Evolutionary conservation across 2,888 invertebrate genomes (phyloP).

Genomic region (Drosophila sordidula): DNA sequence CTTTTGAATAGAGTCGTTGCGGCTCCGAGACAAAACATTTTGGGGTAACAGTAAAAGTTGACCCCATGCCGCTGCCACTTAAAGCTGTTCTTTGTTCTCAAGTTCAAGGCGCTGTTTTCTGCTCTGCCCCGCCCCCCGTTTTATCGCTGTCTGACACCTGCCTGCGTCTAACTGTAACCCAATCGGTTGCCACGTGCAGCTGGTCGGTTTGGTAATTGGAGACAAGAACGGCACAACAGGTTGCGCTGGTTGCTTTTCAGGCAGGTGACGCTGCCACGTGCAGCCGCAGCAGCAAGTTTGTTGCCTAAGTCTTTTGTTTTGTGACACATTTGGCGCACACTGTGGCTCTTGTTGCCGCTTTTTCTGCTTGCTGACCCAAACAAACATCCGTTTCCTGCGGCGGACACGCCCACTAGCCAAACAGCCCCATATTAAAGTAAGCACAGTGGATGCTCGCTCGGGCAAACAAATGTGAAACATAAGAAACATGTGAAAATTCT

Average conservation of each 20-base stretch:
- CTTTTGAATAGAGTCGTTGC: conserved; percentile 18
- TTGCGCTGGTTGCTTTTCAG: conserved; percentile 25
- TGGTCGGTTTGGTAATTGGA: conserved; percentile 51
- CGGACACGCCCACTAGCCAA: conserved; percentile 42
- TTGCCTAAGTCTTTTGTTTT: conserved; percentile 69
- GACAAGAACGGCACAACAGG: conserved; percentile 58
- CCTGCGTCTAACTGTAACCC: conserved; percentile 45
- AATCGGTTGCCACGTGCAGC: conserved; percentile 65
- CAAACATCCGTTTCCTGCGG: conserved; percentile 76
- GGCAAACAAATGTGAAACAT: conserved; percentile 1
- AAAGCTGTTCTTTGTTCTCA: conserved; percentile 42
- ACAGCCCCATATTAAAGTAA: conserved; percentile 12
- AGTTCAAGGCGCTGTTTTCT: conserved; percentile 46
- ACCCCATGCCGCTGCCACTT: not conserved
- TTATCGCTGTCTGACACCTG: conserved; percentile 15
- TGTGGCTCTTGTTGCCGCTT: conserved; percentile 15
- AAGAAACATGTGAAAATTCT: not conserved
- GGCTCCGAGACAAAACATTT: not conserved
- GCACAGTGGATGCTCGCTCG: conserved; percentile 21
- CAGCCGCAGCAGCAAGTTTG: conserved; percentile 53
- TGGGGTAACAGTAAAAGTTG: conserved; percentile 44
- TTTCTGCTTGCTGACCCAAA: conserved; percentile 61
- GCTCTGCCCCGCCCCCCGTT: not conserved
- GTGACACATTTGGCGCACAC: conserved; percentile 59
- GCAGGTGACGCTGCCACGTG: conserved; percentile 54